These are phyloP conservation scores for Rambutsinella grinnellia DNA, from an alignment of 2,888 invertebrate genomes.

Conservation along the genomic window DNA sequence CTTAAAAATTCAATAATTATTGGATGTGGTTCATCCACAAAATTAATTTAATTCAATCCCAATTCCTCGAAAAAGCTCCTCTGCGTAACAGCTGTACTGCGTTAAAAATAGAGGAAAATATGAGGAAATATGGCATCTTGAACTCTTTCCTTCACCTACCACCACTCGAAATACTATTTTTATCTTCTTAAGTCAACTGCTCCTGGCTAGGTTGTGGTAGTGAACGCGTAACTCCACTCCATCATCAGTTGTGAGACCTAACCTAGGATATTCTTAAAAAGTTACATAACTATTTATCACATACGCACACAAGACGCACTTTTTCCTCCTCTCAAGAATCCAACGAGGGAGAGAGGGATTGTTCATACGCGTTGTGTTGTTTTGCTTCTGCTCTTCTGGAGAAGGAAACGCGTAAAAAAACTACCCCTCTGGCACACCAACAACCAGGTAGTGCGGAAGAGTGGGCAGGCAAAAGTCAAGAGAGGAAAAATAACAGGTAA, in stretches of 20 bases:
- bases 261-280: constrained; percentile 48
- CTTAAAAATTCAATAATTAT: too few relatives aligned
- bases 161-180: neutral
- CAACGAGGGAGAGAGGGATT: constrained; percentile 5
- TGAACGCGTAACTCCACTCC: too few relatives aligned
- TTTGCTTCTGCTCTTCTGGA: neutral
- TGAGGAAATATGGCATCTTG: constrained; percentile 35
- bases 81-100: constrained; percentile 50
- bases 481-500: constrained; percentile 9
- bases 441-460: constrained; percentile 52
- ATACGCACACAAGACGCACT: constrained; percentile 2
- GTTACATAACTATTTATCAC: too few relatives aligned
- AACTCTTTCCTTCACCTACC: constrained; percentile 14
- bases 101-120: constrained; percentile 16
- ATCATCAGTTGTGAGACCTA: constrained; percentile 41
- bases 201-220: constrained; percentile 6
- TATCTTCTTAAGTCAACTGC: too few relatives aligned
- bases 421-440: constrained; percentile 41
- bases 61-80: too few relatives aligned
- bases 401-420: constrained; percentile 32
- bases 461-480: constrained; percentile 35
- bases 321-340: neutral
- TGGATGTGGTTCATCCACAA: too few relatives aligned
- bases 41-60: too few relatives aligned
- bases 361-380: too few relatives aligned